Percentiles rank a stretch among this genome's conserved stretches.
Evolutionary conservation across 2,888 invertebrate species (phyloP).

Genomic region (Drosophila paramelanica): DNA sequence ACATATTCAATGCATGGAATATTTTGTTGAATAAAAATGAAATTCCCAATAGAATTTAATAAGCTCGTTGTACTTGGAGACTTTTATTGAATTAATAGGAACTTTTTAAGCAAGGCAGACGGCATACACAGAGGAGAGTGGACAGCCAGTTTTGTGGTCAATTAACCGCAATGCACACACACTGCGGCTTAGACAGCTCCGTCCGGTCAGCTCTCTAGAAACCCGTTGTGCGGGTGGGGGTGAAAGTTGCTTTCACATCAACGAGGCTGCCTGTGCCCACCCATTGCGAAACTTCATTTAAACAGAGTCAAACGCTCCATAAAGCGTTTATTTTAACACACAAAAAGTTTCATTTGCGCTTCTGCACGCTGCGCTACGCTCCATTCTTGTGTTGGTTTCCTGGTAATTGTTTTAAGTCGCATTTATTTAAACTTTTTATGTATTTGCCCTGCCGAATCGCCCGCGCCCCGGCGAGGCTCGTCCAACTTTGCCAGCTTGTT

Average conservation of each 20-base stretch:
- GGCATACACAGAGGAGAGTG: slow-evolving; percentile 1
- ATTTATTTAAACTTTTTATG: slow-evolving; percentile 71
- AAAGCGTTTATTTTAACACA: slow-evolving; percentile 50
- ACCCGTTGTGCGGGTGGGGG: slow-evolving; percentile 17
- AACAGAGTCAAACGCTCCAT: slow-evolving; percentile 49
- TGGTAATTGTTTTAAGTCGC: slow-evolving; percentile 77
- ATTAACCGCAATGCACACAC: slow-evolving; percentile 59
- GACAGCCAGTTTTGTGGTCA: slow-evolving; percentile 54
- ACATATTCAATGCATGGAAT: slow-evolving; percentile 17
- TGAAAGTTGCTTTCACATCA: slow-evolving; percentile 46
- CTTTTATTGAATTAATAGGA: slow-evolving; percentile 66
- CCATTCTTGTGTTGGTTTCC: slow-evolving; percentile 57
- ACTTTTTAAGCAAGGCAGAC: slow-evolving; percentile 16
- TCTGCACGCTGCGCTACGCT: slow-evolving; percentile 23
- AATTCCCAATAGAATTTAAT: slow-evolving; percentile 34
- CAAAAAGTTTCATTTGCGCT: slow-evolving; percentile 50
- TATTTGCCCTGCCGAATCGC: slow-evolving; percentile 29
- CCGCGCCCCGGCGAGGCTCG: slow-evolving; percentile 19
- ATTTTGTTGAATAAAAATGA: slow-evolving; percentile 23
- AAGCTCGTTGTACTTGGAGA: slow-evolving; percentile 23
- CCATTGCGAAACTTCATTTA: slow-evolving; percentile 67
- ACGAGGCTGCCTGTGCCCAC: slow-evolving; percentile 1
- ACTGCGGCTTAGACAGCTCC: slow-evolving; percentile 23
- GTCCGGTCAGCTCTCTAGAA: slow-evolving; percentile 7
- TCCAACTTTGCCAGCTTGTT: slow-evolving; percentile 60